These are phyloP conservation scores for Austrofundulus limnaeus DNA, from an alignment of 2,113 vertebrate species.

Conservation along the genomic window DNA sequence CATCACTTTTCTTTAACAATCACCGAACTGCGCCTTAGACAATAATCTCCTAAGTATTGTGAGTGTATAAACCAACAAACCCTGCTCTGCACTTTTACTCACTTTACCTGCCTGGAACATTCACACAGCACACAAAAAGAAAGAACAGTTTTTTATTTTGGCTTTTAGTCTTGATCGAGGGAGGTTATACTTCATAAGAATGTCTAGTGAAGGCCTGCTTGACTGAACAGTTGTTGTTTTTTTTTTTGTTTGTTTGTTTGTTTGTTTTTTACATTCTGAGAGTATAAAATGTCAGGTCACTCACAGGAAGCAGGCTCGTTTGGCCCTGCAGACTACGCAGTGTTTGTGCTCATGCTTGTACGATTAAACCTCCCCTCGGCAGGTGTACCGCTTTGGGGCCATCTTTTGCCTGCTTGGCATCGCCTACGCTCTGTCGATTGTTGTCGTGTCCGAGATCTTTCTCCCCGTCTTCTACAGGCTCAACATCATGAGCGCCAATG, in stretches of 20 bases:
- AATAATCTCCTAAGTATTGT: background rate
- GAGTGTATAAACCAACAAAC: background rate
- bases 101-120: background rate
- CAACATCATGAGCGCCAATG: slow-evolving; percentile 87
- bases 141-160: background rate
- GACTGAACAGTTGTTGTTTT: background rate
- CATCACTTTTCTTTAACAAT: background rate
- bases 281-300: slow-evolving; percentile 34
- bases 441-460: slow-evolving; percentile 86
- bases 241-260: background rate
- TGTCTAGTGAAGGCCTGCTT: background rate
- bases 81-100: background rate
- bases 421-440: slow-evolving; percentile 78
- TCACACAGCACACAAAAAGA: background rate
- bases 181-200: background rate
- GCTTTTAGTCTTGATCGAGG: background rate
- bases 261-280: background rate
- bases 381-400: slow-evolving; percentile 86
- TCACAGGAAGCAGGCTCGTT: slow-evolving; percentile 61
- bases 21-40: background rate
- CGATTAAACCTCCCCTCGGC: background rate
- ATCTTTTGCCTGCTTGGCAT: slow-evolving; percentile 78
- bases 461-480: slow-evolving; percentile 94
- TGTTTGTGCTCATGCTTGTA: slow-evolving; percentile 85
- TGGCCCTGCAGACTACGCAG: slow-evolving; percentile 84